These are phyloP conservation scores for Dysdera silvatica DNA, from an alignment of 1,140 invertebrate species.

Conservation along the genomic window DNA sequence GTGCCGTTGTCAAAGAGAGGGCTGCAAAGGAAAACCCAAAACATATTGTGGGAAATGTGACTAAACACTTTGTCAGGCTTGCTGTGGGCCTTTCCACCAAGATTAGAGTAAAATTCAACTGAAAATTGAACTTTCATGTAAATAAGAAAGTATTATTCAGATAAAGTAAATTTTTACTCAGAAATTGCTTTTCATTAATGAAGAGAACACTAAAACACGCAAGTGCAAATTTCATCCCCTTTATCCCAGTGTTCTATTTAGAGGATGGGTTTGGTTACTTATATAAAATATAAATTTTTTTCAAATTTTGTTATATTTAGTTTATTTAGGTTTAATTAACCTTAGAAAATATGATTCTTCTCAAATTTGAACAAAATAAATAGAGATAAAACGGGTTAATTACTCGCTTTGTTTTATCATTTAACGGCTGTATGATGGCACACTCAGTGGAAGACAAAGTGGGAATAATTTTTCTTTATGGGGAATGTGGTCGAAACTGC, in stretches of 20 bases:
- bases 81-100: not conserved
- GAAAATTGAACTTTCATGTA: conserved; percentile 1
- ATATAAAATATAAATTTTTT: conserved; percentile 1
- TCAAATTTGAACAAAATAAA: conserved; percentile 3
- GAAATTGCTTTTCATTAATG: not conserved
- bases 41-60: too few relatives aligned
- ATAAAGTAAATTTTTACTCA: not conserved
- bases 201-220: not conserved
- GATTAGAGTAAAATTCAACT: not conserved
- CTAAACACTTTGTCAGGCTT: conserved; percentile 4
- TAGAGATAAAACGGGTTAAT: not conserved
- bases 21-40: too few relatives aligned
- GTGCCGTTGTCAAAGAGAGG: too few relatives aligned
- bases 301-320: conserved; percentile 1
- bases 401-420: too few relatives aligned
- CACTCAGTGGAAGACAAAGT: too few relatives aligned
- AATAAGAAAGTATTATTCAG: not conserved
- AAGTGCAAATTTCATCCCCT: not conserved
- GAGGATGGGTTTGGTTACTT: conserved; percentile 7
- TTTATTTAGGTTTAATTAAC: conserved; percentile 4
- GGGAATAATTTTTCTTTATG: too few relatives aligned
- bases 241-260: conserved; percentile 8
- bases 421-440: too few relatives aligned
- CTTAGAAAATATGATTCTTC: not conserved
- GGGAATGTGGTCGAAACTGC: too few relatives aligned